Evolutionary conservation across 2,888 invertebrate species (phyloP).

Genomic region (Neoscelio sp.): DNA sequence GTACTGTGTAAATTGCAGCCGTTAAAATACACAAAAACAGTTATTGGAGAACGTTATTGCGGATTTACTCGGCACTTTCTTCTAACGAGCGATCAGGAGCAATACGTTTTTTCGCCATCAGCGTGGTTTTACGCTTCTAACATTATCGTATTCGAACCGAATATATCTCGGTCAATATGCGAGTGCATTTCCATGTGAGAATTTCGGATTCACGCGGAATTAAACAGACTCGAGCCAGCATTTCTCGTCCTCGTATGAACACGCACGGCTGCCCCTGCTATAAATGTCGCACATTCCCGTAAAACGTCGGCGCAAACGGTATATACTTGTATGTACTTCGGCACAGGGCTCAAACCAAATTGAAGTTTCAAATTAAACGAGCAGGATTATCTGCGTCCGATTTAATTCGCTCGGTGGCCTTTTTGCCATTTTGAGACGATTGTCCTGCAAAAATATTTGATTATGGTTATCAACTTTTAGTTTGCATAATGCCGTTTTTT

Average conservation of each 20-base stretch:
- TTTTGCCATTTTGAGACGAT: conserved; percentile 64
- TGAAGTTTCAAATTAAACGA: conserved; percentile 80
- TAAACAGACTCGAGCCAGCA: conserved; percentile 63
- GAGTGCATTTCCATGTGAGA: conserved; percentile 75
- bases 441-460: conserved; percentile 40
- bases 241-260: conserved; percentile 34
- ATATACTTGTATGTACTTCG: conserved; percentile 73
- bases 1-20: conserved; percentile 20
- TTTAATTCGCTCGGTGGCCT: conserved; percentile 68
- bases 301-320: conserved; percentile 33
- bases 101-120: conserved; percentile 32
- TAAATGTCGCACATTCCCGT: conserved; percentile 58
- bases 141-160: conserved; percentile 38
- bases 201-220: conserved; percentile 70
- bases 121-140: conserved; percentile 25
- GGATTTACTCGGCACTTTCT: conserved; percentile 24
- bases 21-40: conserved; percentile 12
- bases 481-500: conserved; percentile 18
- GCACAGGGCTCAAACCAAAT: conserved; percentile 73
- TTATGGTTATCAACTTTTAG: conserved; percentile 29
- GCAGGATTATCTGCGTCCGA: conserved; percentile 68
- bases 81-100: conserved; percentile 34
- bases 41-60: conserved; percentile 29
- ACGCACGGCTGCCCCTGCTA: conserved; percentile 43
- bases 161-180: conserved; percentile 60